Conservation (phyloP, 1,140 invertebrate genomes). For the Papilio polytes region DNA sequence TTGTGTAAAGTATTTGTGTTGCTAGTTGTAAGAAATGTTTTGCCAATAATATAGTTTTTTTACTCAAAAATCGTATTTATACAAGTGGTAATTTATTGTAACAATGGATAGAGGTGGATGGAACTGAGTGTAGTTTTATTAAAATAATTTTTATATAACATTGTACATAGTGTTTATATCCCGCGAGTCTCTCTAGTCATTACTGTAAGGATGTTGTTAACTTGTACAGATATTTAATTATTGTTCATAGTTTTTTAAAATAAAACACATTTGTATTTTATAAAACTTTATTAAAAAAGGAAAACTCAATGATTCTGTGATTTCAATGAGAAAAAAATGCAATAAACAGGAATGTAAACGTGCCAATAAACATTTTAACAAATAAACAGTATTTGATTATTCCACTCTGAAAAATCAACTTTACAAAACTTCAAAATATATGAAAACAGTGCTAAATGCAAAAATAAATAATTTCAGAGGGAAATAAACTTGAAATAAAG, state of each 20-base stretch:
- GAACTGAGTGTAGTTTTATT: background rate
- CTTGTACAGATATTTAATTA: slow-evolving; percentile 53
- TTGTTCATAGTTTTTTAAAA: slow-evolving; percentile 53
- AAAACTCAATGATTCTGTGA: slow-evolving; percentile 62
- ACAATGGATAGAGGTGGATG: background rate
- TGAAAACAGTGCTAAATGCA: background rate
- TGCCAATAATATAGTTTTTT: too few relatives aligned
- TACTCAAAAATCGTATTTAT: background rate
- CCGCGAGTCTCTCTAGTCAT: slow-evolving; percentile 75
- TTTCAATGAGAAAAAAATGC: slow-evolving; percentile 60
- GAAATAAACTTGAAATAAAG: background rate
- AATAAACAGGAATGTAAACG: slow-evolving; percentile 73
- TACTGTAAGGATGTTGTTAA: slow-evolving; percentile 64
- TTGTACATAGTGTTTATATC: slow-evolving; percentile 55
- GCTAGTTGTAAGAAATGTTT: too few relatives aligned
- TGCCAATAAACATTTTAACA: slow-evolving; percentile 72
- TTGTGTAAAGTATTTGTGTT: background rate
- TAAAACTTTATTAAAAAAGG: slow-evolving; percentile 70
- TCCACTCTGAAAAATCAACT: background rate
- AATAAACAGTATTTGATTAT: slow-evolving; percentile 44
- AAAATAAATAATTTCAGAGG: background rate
- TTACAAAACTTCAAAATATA: slow-evolving; percentile 11
- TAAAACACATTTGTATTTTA: slow-evolving; percentile 67
- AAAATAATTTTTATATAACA: slow-evolving; percentile 34
- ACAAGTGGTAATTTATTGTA: background rate